A percentile compares a stretch with the other conserved stretches of the same genome.
Evolutionary conservation across 2,797 vertebrate species (phyloP).

Genomic region (Falco naumanni): DNA sequence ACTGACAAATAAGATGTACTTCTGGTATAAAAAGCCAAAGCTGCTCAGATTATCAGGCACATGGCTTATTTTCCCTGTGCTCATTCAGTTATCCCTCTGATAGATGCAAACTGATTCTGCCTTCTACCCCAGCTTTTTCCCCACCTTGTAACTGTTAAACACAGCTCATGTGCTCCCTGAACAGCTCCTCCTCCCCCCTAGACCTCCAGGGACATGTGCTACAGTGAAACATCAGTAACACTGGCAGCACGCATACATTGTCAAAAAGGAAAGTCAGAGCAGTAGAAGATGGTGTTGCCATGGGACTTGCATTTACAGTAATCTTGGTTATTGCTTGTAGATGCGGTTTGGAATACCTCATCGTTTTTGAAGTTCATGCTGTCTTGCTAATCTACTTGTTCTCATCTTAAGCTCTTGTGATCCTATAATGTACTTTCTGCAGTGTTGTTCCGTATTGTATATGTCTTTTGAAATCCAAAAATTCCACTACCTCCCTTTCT

Average conservation of each 20-base stretch:
- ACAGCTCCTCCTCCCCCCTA: background rate
- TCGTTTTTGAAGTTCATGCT: slow-evolving; percentile 4
- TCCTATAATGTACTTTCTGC: background rate
- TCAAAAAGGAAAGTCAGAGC: background rate
- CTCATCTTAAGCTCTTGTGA: background rate
- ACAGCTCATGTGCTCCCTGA: background rate
- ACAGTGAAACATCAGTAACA: background rate
- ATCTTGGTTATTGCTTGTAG: background rate
- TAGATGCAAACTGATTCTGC: background rate
- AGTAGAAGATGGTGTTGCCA: background rate
- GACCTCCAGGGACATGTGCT: background rate
- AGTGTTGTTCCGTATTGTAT: background rate
- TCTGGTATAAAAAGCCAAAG: background rate
- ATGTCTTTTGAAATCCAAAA: background rate
- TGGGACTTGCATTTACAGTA: background rate
- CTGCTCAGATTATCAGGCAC: background rate
- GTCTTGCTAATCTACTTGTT: background rate
- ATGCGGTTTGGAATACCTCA: background rate
- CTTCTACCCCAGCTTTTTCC: background rate
- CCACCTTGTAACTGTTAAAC: background rate
- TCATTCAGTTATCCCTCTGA: background rate
- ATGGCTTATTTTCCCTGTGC: accelerated
- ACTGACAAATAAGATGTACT: background rate
- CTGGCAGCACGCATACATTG: background rate
- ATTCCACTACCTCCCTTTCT: background rate